phyloP scores from a whole-genome alignment of 2,888 invertebrate genomes.

The Alcis repandata region DNA sequence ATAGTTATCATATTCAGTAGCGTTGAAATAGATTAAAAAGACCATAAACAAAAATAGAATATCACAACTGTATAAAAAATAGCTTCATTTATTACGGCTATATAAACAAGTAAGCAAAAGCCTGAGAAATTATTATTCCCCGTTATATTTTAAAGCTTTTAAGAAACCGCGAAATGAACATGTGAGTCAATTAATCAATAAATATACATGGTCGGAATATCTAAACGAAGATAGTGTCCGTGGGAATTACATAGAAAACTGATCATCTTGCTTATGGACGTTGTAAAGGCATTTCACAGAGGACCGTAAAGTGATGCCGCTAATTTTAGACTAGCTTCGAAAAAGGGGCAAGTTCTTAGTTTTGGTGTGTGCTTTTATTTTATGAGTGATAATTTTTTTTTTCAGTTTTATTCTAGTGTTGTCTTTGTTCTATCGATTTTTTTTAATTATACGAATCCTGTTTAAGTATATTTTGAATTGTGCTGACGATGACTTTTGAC shows the following conservation, averaged over 20 bases:
- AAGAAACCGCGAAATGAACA: conserved; percentile 36
- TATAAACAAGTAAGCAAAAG: conserved; percentile 32
- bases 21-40: conserved; percentile 37
- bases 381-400: too few relatives aligned
- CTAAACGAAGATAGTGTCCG: conserved; percentile 31
- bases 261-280: conserved; percentile 5
- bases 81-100: conserved; percentile 31
- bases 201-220: conserved; percentile 36
- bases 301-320: not conserved
- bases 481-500: too few relatives aligned
- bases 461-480: too few relatives aligned
- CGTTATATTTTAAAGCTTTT: conserved; percentile 39
- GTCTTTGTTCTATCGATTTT: too few relatives aligned
- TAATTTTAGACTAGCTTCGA: not conserved
- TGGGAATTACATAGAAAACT: conserved; percentile 28
- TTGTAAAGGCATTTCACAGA: conserved; percentile 16
- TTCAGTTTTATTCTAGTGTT: too few relatives aligned
- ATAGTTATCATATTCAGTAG: conserved; percentile 28
- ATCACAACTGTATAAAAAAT: conserved; percentile 28
- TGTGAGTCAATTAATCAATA: conserved; percentile 41
- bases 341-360: not conserved
- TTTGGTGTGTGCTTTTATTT: too few relatives aligned
- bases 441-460: too few relatives aligned
- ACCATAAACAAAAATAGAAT: conserved; percentile 32
- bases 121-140: conserved; percentile 35